Conservation (phyloP, 1,140 invertebrate species). For the Drosophila erecta region DNA sequence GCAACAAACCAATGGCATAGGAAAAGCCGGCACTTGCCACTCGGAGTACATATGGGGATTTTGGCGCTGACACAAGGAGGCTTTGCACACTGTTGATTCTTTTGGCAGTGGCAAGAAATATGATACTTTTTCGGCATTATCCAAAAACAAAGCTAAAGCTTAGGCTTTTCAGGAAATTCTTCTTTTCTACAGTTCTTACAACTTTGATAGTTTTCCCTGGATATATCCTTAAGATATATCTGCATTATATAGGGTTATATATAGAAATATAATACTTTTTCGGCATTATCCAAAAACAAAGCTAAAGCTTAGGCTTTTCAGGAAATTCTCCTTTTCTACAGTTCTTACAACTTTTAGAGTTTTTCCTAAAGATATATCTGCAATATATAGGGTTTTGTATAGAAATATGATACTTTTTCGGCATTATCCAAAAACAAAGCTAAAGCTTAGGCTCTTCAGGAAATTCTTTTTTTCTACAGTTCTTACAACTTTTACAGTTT, state of each 20-base stretch:
- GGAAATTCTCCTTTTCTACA: neutral
- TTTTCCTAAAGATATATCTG: too few species aligned
- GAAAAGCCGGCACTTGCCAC: constrained; percentile 2
- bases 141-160: neutral
- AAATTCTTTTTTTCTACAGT: neutral
- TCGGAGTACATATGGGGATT: constrained; percentile 11
- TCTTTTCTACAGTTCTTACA: neutral
- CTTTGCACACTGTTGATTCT: neutral
- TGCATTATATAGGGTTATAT: too few species aligned
- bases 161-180: neutral
- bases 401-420: neutral
- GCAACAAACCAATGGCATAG: constrained; percentile 16
- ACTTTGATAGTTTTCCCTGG: neutral
- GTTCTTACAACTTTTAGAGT: neutral
- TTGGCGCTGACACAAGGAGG: constrained; percentile 16
- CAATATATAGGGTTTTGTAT: too few species aligned
- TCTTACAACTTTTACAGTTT: neutral
- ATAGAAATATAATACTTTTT: neutral
- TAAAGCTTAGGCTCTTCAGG: neutral
- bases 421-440: neutral
- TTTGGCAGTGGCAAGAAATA: neutral
- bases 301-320: neutral
- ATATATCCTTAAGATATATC: too few species aligned
- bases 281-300: neutral
- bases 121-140: neutral